These are phyloP conservation scores for Ceratina australensis DNA, from an alignment of 1,140 invertebrate species.

Conservation along the genomic window DNA sequence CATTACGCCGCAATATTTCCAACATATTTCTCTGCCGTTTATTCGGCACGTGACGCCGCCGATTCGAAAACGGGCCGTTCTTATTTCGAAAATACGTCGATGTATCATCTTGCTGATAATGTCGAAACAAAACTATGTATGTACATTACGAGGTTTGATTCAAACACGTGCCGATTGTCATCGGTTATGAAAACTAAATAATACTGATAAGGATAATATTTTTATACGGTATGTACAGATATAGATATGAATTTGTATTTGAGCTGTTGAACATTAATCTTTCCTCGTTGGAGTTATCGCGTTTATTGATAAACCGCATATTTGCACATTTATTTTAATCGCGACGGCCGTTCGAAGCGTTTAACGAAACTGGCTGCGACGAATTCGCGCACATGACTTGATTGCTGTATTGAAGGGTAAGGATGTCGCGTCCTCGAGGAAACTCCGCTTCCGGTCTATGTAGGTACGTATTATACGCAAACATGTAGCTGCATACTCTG, in stretches of 20 bases:
- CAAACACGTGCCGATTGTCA: too few relatives aligned
- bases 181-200: too few relatives aligned
- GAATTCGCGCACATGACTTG: slow-evolving; percentile 19
- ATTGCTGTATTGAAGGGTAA: slow-evolving; percentile 7
- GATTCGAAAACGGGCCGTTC: neutral
- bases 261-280: too few relatives aligned
- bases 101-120: too few relatives aligned
- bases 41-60: too few relatives aligned
- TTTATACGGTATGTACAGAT: too few relatives aligned
- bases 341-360: slow-evolving; percentile 23
- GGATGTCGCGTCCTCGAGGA: neutral
- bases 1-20: slow-evolving; percentile 1
- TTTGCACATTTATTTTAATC: neutral
- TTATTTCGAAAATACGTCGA: neutral
- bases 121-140: too few relatives aligned
- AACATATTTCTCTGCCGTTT: neutral
- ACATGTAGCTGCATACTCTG: neutral
- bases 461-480: neutral
- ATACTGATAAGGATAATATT: too few relatives aligned
- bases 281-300: too few relatives aligned
- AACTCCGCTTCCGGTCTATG: neutral
- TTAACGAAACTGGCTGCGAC: neutral
- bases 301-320: too few relatives aligned
- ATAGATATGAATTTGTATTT: too few relatives aligned
- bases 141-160: too few relatives aligned